Percentiles rank a stretch among this genome's conserved stretches.
These are phyloP conservation scores for Eledona agricola DNA, from an alignment of 2,888 invertebrate species.

Conservation along the genomic window DNA sequence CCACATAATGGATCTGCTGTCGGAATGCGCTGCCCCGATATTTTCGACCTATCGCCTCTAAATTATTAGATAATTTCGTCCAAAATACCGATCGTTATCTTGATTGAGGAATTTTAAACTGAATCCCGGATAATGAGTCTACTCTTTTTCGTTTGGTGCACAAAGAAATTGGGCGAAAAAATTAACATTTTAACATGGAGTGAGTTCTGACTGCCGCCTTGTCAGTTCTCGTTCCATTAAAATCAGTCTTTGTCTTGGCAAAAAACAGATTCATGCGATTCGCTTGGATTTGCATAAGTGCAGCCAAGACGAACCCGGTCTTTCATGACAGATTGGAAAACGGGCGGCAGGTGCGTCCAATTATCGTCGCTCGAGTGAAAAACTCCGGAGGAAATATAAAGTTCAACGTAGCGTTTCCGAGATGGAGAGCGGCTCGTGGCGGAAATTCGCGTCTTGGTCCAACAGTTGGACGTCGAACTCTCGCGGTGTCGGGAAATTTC, in stretches of 20 bases:
- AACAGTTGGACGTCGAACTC: slow-evolving; percentile 9
- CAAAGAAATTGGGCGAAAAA: no score
- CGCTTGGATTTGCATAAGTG: no score
- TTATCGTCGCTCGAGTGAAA: slow-evolving; percentile 8
- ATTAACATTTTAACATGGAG: no score
- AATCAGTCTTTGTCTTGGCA: no score
- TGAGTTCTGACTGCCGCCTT: no score
- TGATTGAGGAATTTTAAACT: slow-evolving; percentile 43
- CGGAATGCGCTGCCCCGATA: slow-evolving; percentile 26
- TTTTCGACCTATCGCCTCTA: slow-evolving; percentile 27
- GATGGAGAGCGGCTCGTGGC: slow-evolving; percentile 22
- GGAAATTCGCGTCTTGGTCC: slow-evolving; percentile 12
- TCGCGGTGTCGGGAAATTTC: background rate
- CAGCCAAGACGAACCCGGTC: no score
- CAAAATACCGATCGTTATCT: slow-evolving; percentile 43
- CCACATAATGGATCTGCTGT: slow-evolving; percentile 32
- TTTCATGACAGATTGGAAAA: no score
- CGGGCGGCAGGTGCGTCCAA: slow-evolving; percentile 13
- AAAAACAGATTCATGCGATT: no score
- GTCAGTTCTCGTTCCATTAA: no score
- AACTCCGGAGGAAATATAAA: slow-evolving; percentile 18
- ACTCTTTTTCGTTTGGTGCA: slow-evolving; percentile 25
- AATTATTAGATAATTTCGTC: slow-evolving; percentile 44
- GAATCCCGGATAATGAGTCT: slow-evolving; percentile 33
- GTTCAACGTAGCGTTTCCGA: slow-evolving; percentile 24